Conservation (phyloP, 2,113 vertebrate species). For the Phaetusa simplex region DNA sequence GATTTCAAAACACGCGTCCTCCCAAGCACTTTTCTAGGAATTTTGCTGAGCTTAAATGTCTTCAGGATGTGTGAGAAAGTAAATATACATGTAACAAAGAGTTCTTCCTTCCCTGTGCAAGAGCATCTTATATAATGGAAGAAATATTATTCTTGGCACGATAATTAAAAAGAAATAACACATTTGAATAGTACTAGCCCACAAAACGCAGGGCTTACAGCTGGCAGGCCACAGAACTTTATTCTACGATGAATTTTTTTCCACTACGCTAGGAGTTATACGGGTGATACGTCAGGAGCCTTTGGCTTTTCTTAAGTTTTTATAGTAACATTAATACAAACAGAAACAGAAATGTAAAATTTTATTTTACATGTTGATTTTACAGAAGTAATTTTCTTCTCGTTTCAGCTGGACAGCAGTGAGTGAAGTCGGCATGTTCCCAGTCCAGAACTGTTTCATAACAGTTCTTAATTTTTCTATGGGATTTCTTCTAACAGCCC, state of each 20-base stretch:
- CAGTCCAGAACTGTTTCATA: not conserved
- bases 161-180: slow-evolving; percentile 31
- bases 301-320: slow-evolving; percentile 30
- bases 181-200: slow-evolving; percentile 7
- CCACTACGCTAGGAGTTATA: not conserved
- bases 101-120: slow-evolving; percentile 22
- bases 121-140: not conserved
- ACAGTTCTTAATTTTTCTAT: not conserved
- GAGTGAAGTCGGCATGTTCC: not conserved
- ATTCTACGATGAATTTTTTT: not conserved
- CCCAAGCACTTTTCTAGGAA: not conserved
- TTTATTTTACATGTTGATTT: not conserved
- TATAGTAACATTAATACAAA: not conserved
- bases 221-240: not conserved
- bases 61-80: slow-evolving; percentile 29
- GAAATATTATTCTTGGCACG: slow-evolving; percentile 51
- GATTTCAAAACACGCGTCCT: not conserved
- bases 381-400: not conserved
- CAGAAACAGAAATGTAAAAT: not conserved
- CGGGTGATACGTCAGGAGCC: not conserved
- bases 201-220: not conserved
- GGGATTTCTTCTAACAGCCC: not conserved
- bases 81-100: slow-evolving; percentile 37
- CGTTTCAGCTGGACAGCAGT: not conserved
- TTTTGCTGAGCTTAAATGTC: slow-evolving; percentile 31